Evolutionary conservation across 2,888 invertebrate genomes (phyloP).

Genomic region (Lottia scabra): DNA sequence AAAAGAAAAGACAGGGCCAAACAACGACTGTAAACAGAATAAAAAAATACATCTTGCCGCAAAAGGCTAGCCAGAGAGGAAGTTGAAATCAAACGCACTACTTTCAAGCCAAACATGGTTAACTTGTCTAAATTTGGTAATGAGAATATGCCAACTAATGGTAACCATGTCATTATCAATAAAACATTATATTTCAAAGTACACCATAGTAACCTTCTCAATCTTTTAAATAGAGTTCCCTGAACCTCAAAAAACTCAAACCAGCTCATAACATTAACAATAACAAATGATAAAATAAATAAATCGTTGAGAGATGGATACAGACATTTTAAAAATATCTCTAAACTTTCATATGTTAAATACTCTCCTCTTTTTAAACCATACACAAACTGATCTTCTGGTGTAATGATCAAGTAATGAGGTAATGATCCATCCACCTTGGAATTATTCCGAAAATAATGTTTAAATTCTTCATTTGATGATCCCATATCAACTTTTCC

Average conservation of each 20-base stretch:
- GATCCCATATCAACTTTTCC: slow-evolving; percentile 59
- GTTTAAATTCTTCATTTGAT: slow-evolving; percentile 33
- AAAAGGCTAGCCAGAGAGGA: slow-evolving; percentile 58
- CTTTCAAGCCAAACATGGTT: slow-evolving; percentile 60
- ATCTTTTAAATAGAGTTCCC: slow-evolving; percentile 59
- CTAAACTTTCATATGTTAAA: slow-evolving; percentile 70
- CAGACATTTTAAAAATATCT: slow-evolving; percentile 69
- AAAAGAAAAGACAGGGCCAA: slow-evolving; percentile 55
- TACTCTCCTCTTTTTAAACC: slow-evolving; percentile 69
- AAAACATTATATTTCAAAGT: slow-evolving; percentile 70
- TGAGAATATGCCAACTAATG: slow-evolving; percentile 69
- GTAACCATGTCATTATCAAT: slow-evolving; percentile 70
- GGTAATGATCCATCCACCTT: slow-evolving; percentile 40
- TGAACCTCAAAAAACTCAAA: slow-evolving; percentile 69
- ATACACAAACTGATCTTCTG: slow-evolving; percentile 68
- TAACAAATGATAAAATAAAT: slow-evolving; percentile 70
- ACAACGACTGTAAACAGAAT: slow-evolving; percentile 37
- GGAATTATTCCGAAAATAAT: neutral
- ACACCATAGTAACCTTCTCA: slow-evolving; percentile 68
- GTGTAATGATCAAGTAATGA: slow-evolving; percentile 69
- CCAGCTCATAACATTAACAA: slow-evolving; percentile 70
- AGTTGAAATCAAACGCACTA: slow-evolving; percentile 61
- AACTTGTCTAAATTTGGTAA: slow-evolving; percentile 66
- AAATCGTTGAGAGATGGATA: slow-evolving; percentile 73
- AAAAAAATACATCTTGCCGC: slow-evolving; percentile 57